Conservation (phyloP, 2,797 vertebrate species). For the Onychomys leucogaster region DNA sequence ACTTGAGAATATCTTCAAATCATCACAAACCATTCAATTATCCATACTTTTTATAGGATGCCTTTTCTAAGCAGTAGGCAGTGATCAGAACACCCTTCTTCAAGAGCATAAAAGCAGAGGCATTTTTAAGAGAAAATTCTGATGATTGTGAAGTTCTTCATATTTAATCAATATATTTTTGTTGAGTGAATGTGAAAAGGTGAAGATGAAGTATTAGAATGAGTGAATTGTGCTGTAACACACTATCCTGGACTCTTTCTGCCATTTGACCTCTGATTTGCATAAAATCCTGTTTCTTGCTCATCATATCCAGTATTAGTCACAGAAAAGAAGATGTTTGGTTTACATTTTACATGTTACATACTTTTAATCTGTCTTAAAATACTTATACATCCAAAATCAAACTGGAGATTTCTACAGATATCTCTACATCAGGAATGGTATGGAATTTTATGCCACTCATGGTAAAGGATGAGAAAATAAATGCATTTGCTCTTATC, state of each 20-base stretch:
- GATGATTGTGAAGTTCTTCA: not conserved
- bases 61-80: not conserved
- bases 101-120: not conserved
- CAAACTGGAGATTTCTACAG: not conserved
- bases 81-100: not conserved
- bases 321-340: not conserved
- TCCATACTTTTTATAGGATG: not conserved
- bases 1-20: not conserved
- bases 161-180: not conserved
- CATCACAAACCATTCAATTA: not conserved
- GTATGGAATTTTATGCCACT: not conserved
- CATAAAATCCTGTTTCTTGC: not conserved
- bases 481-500: not conserved
- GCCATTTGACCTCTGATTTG: conserved; percentile 1
- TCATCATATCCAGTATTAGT: not conserved
- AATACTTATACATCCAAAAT: not conserved
- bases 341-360: not conserved
- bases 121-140: not conserved
- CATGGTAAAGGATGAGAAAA: not conserved
- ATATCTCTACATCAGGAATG: not conserved
- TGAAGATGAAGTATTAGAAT: not conserved
- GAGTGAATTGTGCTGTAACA: not conserved
- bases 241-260: not conserved
- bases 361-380: not conserved
- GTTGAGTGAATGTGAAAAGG: not conserved